Percentiles rank a stretch among this genome's conserved stretches.
These are phyloP conservation scores for Dione vanillae DNA, from an alignment of 2,888 invertebrate genomes.

Conservation along the genomic window DNA sequence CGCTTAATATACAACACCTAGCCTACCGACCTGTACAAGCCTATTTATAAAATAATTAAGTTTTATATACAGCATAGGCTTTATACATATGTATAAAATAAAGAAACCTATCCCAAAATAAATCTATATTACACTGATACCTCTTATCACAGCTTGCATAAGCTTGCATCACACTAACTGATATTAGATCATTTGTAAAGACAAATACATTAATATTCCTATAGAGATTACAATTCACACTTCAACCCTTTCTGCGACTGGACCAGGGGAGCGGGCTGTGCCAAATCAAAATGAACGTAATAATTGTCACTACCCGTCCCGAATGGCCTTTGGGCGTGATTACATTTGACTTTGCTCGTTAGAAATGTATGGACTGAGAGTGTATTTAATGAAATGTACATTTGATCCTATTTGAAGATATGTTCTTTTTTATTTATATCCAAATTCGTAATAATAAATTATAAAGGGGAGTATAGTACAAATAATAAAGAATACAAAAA, in stretches of 20 bases:
- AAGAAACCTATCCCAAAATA: too few relatives aligned
- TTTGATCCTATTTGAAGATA: not conserved
- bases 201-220: constrained; percentile 22
- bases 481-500: too few relatives aligned
- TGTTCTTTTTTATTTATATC: too few relatives aligned
- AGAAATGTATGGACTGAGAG: constrained; percentile 37
- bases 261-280: constrained; percentile 69
- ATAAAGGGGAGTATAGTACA: too few relatives aligned
- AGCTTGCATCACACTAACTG: not conserved
- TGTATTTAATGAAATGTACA: not conserved
- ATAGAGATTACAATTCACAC: constrained; percentile 18
- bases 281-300: constrained; percentile 83
- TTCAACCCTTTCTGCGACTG: constrained; percentile 66
- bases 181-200: not conserved
- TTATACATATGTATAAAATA: too few relatives aligned
- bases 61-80: too few relatives aligned
- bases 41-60: too few relatives aligned
- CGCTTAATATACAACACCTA: too few relatives aligned
- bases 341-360: constrained; percentile 47
- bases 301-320: constrained; percentile 74
- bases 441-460: too few relatives aligned
- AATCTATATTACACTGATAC: too few relatives aligned
- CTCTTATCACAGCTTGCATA: not conserved
- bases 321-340: constrained; percentile 57
- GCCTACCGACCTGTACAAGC: too few relatives aligned